Conservation (phyloP, 1,140 invertebrate species). For the Mycetomoellerius zeteki region DNA sequence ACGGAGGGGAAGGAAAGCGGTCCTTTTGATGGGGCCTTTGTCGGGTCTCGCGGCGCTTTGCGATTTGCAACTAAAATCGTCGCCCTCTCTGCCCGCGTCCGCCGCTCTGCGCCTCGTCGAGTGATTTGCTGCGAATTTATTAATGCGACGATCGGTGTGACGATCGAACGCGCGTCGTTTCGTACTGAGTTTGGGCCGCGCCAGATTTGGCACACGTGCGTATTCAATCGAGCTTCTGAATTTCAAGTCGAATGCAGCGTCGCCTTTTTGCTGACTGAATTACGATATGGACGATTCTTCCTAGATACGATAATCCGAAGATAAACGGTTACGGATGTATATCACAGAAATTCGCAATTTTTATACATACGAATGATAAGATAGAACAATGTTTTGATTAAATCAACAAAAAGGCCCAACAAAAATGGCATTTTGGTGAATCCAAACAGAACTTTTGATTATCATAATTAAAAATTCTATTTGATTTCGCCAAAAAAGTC, state of each 20-base stretch:
- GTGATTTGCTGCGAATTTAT: slow-evolving; percentile 86
- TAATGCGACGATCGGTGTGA: slow-evolving; percentile 80
- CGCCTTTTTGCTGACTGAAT: neutral
- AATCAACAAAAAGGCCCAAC: too few species aligned
- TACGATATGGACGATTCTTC: neutral
- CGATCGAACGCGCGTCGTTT: slow-evolving; percentile 51
- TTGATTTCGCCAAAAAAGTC: too few species aligned
- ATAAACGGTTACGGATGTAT: neutral
- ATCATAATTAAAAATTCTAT: too few species aligned
- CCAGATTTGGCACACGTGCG: slow-evolving; percentile 27
- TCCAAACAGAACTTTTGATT: too few species aligned
- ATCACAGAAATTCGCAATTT: neutral
- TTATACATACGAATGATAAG: neutral
- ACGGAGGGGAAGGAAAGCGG: slow-evolving; percentile 77
- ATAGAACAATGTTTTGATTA: too few species aligned
- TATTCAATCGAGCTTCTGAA: slow-evolving; percentile 63
- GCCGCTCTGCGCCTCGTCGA: slow-evolving; percentile 61
- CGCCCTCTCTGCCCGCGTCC: slow-evolving; percentile 73
- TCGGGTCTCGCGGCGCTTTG: slow-evolving; percentile 86
- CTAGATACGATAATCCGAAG: neutral
- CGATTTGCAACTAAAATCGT: slow-evolving; percentile 87
- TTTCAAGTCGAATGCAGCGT: slow-evolving; percentile 10
- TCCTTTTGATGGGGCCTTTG: slow-evolving; percentile 86
- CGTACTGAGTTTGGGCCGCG: neutral
- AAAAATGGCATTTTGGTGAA: too few species aligned